Percentiles rank a stretch among this genome's conserved stretches.
These are phyloP conservation scores for Coranthus polyacanthus DNA, from an alignment of 2,797 vertebrate genomes.

Conservation along the genomic window DNA sequence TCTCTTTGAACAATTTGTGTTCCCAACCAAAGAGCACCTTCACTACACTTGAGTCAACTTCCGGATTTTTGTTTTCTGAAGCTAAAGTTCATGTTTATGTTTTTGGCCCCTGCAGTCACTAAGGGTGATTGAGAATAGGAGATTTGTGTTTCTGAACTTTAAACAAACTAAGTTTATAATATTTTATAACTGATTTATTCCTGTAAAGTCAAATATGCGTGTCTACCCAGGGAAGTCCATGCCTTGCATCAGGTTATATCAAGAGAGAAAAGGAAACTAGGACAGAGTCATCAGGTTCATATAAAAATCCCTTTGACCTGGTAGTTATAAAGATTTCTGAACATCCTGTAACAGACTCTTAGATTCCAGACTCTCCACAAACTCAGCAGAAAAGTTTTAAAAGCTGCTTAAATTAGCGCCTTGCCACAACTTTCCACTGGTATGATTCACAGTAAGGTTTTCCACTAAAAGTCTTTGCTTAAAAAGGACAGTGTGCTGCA, in stretches of 20 bases:
- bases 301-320: not conserved
- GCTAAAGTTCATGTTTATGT: too few relatives aligned
- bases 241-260: not conserved
- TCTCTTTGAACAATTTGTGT: too few relatives aligned
- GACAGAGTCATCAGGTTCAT: constrained; percentile 5
- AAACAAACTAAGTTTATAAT: too few relatives aligned
- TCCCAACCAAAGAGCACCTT: too few relatives aligned
- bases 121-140: not conserved
- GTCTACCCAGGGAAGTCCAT: not conserved
- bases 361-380: constrained; percentile 33
- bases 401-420: constrained; percentile 29
- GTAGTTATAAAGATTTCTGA: constrained; percentile 2
- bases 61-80: too few relatives aligned
- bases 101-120: not conserved
- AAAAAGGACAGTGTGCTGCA: constrained; percentile 8
- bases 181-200: not conserved
- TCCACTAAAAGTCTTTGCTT: constrained; percentile 43
- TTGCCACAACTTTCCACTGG: constrained; percentile 54
- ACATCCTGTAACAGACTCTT: constrained; percentile 15
- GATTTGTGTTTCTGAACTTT: not conserved
- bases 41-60: too few relatives aligned
- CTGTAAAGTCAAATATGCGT: not conserved
- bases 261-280: not conserved
- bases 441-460: constrained; percentile 55
- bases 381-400: constrained; percentile 51